Evolutionary conservation across 2,888 invertebrate genomes (phyloP).

Genomic region (Mimas tiliae): DNA sequence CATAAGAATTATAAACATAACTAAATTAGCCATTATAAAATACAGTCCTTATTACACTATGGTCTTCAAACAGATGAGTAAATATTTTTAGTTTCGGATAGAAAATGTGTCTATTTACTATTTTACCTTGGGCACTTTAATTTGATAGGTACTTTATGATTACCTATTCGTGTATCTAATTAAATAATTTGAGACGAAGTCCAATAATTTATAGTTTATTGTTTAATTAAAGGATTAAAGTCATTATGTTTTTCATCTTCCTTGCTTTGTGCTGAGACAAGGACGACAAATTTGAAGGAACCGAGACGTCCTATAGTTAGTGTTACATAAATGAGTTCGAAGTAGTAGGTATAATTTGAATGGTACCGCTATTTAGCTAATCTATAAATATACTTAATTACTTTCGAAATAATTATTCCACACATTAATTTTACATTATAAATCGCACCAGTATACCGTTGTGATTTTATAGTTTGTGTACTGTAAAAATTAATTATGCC

Average conservation of each 20-base stretch:
- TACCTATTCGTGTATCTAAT: conserved; percentile 18
- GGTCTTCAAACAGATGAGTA: no score
- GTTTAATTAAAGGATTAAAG: conserved; percentile 25
- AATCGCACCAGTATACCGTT: conserved; percentile 3
- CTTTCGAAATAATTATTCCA: not conserved
- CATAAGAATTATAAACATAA: no score
- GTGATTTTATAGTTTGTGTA: not conserved
- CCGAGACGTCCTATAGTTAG: not conserved
- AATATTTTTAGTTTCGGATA: not conserved
- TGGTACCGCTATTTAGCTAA: not conserved
- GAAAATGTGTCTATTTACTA: not conserved
- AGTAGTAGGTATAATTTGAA: not conserved
- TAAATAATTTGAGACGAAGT: conserved; percentile 15
- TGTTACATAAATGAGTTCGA: not conserved
- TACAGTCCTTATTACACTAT: no score
- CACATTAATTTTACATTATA: conserved; percentile 9
- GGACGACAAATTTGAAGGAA: conserved; percentile 7
- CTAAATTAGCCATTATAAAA: no score
- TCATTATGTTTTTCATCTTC: conserved; percentile 26
- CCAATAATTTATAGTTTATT: conserved; percentile 17
- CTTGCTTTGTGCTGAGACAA: conserved; percentile 26
- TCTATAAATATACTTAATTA: not conserved
- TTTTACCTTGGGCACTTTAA: conserved; percentile 12
- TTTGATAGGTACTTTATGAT: not conserved
- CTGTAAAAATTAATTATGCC: no score